Evolutionary conservation across 92 coral and sea anemone species (phyloP).

Genomic region (Epizoanthus illoricatus): DNA sequence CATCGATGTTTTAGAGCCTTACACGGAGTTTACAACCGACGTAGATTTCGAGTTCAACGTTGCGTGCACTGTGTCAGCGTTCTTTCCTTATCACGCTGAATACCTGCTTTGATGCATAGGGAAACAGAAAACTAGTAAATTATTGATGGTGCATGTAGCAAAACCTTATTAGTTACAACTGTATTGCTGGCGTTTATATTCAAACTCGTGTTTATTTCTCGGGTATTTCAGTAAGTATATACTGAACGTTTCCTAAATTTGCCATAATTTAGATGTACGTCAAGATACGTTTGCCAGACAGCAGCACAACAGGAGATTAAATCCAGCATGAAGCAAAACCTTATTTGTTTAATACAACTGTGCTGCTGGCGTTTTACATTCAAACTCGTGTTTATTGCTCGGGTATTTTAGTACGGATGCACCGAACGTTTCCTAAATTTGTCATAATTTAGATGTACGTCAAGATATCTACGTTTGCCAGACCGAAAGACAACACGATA

Average conservation of each 20-base stretch:
- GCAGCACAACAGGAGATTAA: constrained; percentile 21
- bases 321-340: neutral
- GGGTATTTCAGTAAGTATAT: neutral
- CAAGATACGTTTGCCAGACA: constrained; percentile 30
- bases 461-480: constrained; percentile 16
- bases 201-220: neutral
- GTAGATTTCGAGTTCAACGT: neutral
- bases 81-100: neutral
- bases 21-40: neutral
- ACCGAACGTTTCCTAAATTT: constrained; percentile 12
- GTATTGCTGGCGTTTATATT: neutral
- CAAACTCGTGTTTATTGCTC: neutral
- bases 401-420: neutral
- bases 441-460: constrained; percentile 29
- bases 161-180: neutral
- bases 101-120: constrained; percentile 1
- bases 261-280: constrained; percentile 30
- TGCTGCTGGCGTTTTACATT: neutral
- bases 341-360: neutral
- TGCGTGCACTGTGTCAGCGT: neutral
- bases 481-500: constrained; percentile 35
- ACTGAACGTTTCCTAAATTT: constrained; percentile 11
- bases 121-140: constrained; percentile 19
- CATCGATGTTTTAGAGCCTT: neutral
- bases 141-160: constrained; percentile 13